Evolutionary conservation across 2,797 vertebrate genomes (phyloP).

Genomic region (Anisognathus igniventris): DNA sequence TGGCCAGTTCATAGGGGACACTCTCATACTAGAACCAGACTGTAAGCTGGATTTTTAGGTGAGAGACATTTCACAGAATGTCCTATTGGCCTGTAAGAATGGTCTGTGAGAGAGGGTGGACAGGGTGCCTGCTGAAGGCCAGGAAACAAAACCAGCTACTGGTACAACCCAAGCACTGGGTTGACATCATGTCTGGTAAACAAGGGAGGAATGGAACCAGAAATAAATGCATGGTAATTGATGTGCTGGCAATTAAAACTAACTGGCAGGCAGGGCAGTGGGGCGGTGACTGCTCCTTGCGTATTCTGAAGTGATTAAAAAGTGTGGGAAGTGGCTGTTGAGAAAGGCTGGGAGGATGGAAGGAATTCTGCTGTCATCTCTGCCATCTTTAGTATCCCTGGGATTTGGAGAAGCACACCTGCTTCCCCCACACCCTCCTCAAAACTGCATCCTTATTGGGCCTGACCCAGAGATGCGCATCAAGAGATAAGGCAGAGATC

Average conservation of each 20-base stretch:
- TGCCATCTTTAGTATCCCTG: slow-evolving; percentile 4
- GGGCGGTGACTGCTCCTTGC: background rate
- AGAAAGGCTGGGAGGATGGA: background rate
- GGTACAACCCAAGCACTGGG: background rate
- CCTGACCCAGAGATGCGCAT: background rate
- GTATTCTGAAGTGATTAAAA: background rate
- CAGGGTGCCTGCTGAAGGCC: background rate
- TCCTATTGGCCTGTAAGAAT: background rate
- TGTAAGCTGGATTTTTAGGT: background rate
- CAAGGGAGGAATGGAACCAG: slow-evolving; percentile 28
- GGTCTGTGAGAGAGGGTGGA: background rate
- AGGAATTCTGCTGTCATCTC: slow-evolving; percentile 33
- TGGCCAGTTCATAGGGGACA: background rate
- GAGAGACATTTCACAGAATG: background rate
- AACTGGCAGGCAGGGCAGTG: background rate
- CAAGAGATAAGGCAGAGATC: background rate
- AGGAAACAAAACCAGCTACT: background rate
- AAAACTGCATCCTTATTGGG: background rate
- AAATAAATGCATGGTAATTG: slow-evolving; percentile 46
- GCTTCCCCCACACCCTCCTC: background rate
- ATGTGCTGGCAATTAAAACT: slow-evolving; percentile 17
- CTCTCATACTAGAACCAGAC: background rate
- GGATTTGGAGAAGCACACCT: slow-evolving; percentile 9
- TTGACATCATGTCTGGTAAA: slow-evolving; percentile 48
- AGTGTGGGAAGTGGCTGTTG: background rate